phyloP scores from a whole-genome alignment of 2,797 vertebrate species.

The Propithecus deckenii region DNA sequence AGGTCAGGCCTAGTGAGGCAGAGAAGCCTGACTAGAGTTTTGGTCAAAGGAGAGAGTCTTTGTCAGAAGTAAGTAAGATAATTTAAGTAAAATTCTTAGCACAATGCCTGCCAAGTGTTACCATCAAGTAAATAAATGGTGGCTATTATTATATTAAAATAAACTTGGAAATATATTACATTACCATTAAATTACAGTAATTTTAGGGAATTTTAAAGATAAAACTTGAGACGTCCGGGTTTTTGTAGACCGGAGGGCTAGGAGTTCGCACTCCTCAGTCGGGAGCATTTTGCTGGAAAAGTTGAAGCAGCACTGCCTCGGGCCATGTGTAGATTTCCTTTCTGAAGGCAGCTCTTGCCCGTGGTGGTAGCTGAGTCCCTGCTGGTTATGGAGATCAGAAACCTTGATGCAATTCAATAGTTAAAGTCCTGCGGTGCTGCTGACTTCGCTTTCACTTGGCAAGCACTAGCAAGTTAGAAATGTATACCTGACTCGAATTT shows the following conservation, averaged over 20 bases:
- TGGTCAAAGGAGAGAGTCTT: not conserved
- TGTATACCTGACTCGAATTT: not conserved
- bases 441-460: not conserved
- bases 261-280: not conserved
- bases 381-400: not conserved
- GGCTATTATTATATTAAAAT: not conserved
- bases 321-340: not conserved
- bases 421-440: not conserved
- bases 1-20: not conserved
- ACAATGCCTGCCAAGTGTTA: not conserved
- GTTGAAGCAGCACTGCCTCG: not conserved
- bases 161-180: not conserved
- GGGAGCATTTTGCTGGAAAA: not conserved
- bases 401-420: not conserved
- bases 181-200: not conserved
- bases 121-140: not conserved
- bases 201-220: not conserved
- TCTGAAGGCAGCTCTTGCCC: not conserved
- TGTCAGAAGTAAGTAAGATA: not conserved
- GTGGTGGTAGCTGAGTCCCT: not conserved
- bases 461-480: not conserved
- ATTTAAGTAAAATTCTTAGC: not conserved
- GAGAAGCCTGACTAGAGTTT: not conserved
- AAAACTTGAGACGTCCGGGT: not conserved
- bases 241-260: not conserved